These are phyloP conservation scores for Brachirus orientalis DNA, from an alignment of 2,113 vertebrate species.

Conservation along the genomic window DNA sequence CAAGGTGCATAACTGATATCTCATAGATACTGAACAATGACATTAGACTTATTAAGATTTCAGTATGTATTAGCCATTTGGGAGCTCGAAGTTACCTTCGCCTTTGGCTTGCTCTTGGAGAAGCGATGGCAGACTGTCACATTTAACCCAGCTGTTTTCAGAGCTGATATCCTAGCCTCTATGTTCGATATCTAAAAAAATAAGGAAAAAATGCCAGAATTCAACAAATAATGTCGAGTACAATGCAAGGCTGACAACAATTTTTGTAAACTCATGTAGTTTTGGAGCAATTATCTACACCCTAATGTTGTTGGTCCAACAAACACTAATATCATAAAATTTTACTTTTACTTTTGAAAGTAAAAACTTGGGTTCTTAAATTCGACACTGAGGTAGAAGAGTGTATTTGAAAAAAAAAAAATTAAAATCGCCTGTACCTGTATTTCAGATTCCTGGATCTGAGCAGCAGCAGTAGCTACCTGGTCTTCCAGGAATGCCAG, in stretches of 20 bases:
- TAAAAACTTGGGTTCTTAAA: not conserved
- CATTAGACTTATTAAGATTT: not conserved
- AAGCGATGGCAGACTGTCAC: slow-evolving; percentile 89
- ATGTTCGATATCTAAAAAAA: slow-evolving; percentile 93
- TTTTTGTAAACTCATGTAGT: too few species aligned
- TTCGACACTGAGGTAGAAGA: too few species aligned
- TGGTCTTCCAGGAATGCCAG: slow-evolving; percentile 93
- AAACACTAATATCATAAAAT: too few species aligned
- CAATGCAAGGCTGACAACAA: too few species aligned
- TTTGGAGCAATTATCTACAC: too few species aligned
- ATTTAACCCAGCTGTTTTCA: slow-evolving; percentile 94
- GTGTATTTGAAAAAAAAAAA: too few species aligned
- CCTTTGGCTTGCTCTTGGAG: slow-evolving; percentile 80
- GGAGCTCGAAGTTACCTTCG: slow-evolving; percentile 62
- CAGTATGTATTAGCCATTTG: not conserved
- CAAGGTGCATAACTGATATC: too few species aligned
- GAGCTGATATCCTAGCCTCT: slow-evolving; percentile 95
- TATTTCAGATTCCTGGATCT: slow-evolving; percentile 94
- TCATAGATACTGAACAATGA: too few species aligned
- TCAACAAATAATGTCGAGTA: too few species aligned
- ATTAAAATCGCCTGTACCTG: slow-evolving; percentile 84
- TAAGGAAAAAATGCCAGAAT: not conserved
- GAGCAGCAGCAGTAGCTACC: slow-evolving; percentile 93
- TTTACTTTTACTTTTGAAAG: too few species aligned
- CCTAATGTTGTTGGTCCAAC: too few species aligned